These are phyloP conservation scores for Cynodonichthys magdalenae DNA, from an alignment of 2,797 vertebrate genomes.

Conservation along the genomic window DNA sequence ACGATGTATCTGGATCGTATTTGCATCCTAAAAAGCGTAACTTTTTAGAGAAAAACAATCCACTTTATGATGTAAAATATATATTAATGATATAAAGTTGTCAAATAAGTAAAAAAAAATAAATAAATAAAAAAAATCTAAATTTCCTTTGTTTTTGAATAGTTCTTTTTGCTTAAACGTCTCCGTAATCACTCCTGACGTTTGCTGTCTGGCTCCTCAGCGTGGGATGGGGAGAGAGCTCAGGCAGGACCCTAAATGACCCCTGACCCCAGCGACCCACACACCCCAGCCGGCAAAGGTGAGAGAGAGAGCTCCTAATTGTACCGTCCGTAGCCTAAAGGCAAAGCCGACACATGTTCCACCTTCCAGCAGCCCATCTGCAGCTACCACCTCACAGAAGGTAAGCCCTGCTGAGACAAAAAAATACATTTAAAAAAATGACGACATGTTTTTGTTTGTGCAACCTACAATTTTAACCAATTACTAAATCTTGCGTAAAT, in stretches of 20 bases:
- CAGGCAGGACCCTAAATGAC: constrained; percentile 67
- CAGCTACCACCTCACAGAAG: constrained; percentile 66
- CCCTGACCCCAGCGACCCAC: constrained; percentile 67
- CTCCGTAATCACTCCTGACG: constrained; percentile 18
- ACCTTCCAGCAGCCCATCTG: constrained; percentile 49
- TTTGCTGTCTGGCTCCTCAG: constrained; percentile 40
- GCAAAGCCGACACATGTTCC: constrained; percentile 66
- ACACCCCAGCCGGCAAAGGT: constrained; percentile 70
- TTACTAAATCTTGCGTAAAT: constrained; percentile 32
- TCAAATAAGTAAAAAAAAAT: neutral
- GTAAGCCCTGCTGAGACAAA: constrained; percentile 20
- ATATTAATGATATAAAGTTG: neutral
- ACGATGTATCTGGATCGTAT: too few species aligned
- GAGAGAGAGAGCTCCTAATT: constrained; percentile 77
- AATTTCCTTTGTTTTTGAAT: neutral
- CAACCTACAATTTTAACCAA: constrained; percentile 20
- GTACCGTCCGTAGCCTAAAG: constrained; percentile 69
- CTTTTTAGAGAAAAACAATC: neutral
- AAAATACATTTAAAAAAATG: constrained; percentile 10
- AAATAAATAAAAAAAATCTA: neutral
- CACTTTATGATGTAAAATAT: too few species aligned
- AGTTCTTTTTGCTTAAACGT: neutral
- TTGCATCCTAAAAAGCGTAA: too few species aligned
- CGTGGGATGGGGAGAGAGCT: constrained; percentile 12
- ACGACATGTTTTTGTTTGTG: constrained; percentile 17